Evolutionary conservation across 2,113 vertebrate genomes (phyloP), one percentile per base, ranked within the genome.

Genomic region (Cichladusa arquata): DNA sequence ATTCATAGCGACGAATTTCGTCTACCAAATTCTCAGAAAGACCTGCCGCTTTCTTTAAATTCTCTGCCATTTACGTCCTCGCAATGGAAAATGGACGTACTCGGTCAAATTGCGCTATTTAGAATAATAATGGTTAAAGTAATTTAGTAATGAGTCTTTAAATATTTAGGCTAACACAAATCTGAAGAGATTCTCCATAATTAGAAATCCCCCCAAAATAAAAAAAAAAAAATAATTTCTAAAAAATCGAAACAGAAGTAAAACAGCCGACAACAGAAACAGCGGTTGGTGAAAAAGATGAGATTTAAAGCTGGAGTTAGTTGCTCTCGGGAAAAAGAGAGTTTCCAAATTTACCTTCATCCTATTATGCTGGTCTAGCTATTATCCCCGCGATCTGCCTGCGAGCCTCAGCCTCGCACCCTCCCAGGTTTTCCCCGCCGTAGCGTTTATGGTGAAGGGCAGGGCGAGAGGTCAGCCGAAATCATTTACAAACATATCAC

Each of bases 401-500:
- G 91, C 70, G 85, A 94, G 92, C 96, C 93, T 51, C 88, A 96
- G 88, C 50, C 81, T 94, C 93, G 79, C 96, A 97, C 96, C 96
- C 76, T 97, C 97, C 91, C 93, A 96, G 94, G 91, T 97, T 97
- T 95, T 93, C 90, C 90, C 97, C 79, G 94, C 95, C 78, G 91
- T 96, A 62, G 84, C 89, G 90, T 98, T 98, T 98, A 98, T 98
- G 97, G 97, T 98, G 98, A 98, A 98, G 98, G 98, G 97, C 96
- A 98, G 99, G 98, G 98, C 98, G 94, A 97, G 95, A 98, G 99
- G 99, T 99, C 99, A 99, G 96, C 95, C 89, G 48, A 97, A 99
- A 99, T 99, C 98, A 99, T 99, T 99, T 98, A 98, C 98, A 99
- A 99, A 99, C 97, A 98, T 98, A 99, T 98, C 98, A 98, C 96